These are phyloP conservation scores for Heliopora coerulea DNA, from an alignment of 92 coral and sea anemone species.

Conservation along the genomic window DNA sequence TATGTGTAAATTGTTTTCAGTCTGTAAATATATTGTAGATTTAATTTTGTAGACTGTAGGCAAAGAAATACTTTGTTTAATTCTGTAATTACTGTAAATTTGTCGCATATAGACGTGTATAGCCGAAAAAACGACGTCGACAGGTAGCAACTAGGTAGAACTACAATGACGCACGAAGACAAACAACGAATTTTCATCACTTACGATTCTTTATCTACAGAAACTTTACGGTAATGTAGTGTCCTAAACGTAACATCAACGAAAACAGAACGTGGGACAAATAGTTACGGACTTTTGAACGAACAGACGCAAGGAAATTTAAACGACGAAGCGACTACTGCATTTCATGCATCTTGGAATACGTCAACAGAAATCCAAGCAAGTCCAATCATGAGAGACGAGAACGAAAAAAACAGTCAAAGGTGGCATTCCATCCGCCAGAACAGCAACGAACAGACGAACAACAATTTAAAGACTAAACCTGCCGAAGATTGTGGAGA, in stretches of 20 bases:
- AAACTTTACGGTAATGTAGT: too few species aligned
- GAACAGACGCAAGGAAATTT: too few species aligned
- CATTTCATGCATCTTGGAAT: background rate
- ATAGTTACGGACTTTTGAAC: too few species aligned
- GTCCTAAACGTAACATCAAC: too few species aligned
- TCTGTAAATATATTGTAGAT: slow-evolving; percentile 16
- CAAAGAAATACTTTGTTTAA: background rate
- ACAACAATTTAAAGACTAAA: background rate
- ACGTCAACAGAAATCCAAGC: too few species aligned
- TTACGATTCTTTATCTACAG: too few species aligned
- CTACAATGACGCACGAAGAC: too few species aligned
- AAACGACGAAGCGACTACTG: slow-evolving; percentile 16
- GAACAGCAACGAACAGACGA: background rate
- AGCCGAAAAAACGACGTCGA: background rate
- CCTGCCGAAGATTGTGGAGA: background rate
- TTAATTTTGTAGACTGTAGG: slow-evolving; percentile 16
- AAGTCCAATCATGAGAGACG: background rate
- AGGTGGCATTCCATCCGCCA: background rate
- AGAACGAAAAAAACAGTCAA: background rate
- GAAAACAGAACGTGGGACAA: too few species aligned
- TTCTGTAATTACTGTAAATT: slow-evolving; percentile 21
- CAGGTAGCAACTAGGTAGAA: too few species aligned
- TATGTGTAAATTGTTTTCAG: slow-evolving; percentile 16
- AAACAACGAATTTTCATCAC: too few species aligned
- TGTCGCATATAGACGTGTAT: background rate